Evolutionary conservation across 2,113 vertebrate genomes (phyloP).

Genomic region (Halichoerus grypus): DNA sequence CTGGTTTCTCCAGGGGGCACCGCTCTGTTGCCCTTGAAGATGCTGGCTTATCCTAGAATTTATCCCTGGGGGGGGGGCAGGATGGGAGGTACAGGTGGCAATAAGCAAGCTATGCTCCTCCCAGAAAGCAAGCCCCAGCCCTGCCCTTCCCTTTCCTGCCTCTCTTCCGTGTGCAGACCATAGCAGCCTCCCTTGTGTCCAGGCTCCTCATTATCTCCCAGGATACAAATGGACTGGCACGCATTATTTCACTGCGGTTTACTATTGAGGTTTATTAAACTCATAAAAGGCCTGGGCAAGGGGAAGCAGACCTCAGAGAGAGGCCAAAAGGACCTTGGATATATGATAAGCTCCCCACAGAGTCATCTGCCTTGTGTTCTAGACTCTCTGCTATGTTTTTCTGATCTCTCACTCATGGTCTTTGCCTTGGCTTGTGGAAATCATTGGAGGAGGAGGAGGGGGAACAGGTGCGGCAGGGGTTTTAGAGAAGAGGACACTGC

Average conservation of each 20-base stretch:
- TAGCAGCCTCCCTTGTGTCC: neutral
- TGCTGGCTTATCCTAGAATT: neutral
- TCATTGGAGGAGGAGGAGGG: neutral
- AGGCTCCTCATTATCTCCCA: neutral
- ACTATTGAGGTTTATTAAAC: neutral
- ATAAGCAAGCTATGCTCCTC: neutral
- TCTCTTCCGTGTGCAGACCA: neutral
- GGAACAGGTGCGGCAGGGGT: neutral
- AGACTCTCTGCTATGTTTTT: neutral
- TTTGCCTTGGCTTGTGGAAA: conserved; percentile 9
- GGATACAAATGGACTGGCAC: neutral
- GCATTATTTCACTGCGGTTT: neutral
- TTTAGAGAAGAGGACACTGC: neutral
- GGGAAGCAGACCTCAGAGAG: neutral
- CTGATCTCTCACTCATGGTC: neutral
- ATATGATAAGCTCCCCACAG: neutral
- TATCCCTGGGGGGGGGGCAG: neutral
- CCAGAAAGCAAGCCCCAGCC: neutral
- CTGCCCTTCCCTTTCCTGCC: too few relatives aligned
- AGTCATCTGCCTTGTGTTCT: neutral
- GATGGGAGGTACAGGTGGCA: too few relatives aligned
- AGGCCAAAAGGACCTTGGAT: neutral
- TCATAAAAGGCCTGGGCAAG: neutral
- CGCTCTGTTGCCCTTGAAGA: neutral
- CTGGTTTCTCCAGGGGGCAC: neutral